These are phyloP conservation scores for Hydrozoanthus tunicans DNA, from an alignment of 64 coral and sea anemone genomes.

Conservation along the genomic window DNA sequence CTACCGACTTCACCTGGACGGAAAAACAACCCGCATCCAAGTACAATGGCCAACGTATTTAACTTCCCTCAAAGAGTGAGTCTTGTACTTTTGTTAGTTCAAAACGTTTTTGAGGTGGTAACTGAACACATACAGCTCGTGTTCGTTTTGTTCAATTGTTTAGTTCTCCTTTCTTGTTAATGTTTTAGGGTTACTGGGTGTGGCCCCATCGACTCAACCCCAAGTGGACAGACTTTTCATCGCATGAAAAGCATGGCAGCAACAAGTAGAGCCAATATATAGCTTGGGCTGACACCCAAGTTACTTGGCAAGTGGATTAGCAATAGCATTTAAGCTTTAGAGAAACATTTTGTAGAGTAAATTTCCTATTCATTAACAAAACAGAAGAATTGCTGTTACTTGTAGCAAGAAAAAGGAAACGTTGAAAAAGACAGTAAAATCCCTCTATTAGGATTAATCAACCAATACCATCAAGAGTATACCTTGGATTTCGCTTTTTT, in stretches of 20 bases:
- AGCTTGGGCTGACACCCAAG: not conserved
- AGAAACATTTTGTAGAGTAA: not conserved
- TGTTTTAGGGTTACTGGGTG: constrained; percentile 38
- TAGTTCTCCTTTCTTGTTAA: not conserved
- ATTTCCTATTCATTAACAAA: not conserved
- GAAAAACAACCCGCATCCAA: constrained; percentile 37
- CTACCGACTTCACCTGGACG: constrained; percentile 16
- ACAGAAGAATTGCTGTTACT: not conserved
- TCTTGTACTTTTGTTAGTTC: not conserved
- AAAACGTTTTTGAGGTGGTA: not conserved
- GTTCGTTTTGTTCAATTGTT: not conserved
- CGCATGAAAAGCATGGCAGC: not conserved
- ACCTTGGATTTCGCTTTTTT: too few species aligned
- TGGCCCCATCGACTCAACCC: constrained; percentile 17
- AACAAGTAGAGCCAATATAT: not conserved
- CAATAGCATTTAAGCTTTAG: not conserved
- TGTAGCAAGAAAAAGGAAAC: not conserved
- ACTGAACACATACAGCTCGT: not conserved
- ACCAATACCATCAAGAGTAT: not conserved
- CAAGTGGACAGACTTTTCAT: not conserved
- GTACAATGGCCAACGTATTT: constrained; percentile 27
- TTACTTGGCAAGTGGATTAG: not conserved
- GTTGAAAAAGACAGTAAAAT: not conserved
- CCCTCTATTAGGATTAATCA: not conserved
- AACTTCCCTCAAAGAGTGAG: constrained; percentile 35